phyloP scores from a whole-genome alignment of 2,113 vertebrate genomes.

The Elachura formosa region DNA sequence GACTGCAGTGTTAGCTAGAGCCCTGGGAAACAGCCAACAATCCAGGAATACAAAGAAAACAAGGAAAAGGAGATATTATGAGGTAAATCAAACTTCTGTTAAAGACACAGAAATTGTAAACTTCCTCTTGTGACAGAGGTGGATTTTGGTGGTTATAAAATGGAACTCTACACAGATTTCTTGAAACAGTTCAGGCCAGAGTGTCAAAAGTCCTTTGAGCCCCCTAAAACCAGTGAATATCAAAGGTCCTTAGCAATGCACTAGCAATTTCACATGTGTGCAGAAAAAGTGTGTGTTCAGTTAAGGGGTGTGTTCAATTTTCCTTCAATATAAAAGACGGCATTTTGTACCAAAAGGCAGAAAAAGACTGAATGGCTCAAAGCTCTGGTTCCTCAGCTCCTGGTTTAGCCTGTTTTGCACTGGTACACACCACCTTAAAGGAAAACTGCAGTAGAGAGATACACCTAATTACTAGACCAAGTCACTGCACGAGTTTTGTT shows the following conservation, averaged over 20 bases:
- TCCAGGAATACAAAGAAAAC: slow-evolving; percentile 40
- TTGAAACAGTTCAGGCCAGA: slow-evolving; percentile 38
- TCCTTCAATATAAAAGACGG: not conserved
- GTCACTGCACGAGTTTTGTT: not conserved
- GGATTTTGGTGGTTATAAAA: slow-evolving; percentile 18
- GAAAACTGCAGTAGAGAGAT: slow-evolving; percentile 57
- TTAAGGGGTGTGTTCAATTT: not conserved
- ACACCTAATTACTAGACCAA: not conserved
- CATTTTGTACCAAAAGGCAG: slow-evolving; percentile 18
- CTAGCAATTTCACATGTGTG: not conserved
- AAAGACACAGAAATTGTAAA: slow-evolving; percentile 65
- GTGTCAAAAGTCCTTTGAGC: slow-evolving; percentile 56
- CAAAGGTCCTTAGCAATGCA: slow-evolving; percentile 1
- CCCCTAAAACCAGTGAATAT: not conserved
- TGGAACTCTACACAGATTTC: not conserved
- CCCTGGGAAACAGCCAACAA: slow-evolving; percentile 34
- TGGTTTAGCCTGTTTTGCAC: not conserved
- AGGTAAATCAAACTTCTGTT: slow-evolving; percentile 68
- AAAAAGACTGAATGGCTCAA: slow-evolving; percentile 15
- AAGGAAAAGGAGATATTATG: slow-evolving; percentile 40
- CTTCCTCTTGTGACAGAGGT: slow-evolving; percentile 43
- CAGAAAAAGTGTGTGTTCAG: not conserved
- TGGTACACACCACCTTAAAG: slow-evolving; percentile 20
- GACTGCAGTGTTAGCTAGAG: not conserved
- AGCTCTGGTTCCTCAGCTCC: not conserved